phyloP scores from a whole-genome alignment of 2,113 vertebrate genomes.

The Anguilla japonica region DNA sequence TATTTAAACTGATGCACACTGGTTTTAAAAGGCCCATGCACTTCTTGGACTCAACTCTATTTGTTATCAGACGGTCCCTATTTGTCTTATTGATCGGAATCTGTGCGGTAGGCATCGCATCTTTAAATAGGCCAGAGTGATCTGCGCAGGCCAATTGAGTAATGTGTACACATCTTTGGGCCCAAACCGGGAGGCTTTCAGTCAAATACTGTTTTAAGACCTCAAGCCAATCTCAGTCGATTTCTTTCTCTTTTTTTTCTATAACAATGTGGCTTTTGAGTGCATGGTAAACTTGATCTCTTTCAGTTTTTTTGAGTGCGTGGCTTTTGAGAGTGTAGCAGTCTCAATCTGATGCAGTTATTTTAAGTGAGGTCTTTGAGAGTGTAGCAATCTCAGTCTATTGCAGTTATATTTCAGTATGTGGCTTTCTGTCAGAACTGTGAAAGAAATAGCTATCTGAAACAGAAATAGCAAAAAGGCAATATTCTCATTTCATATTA shows the following conservation, averaged over 20 bases:
- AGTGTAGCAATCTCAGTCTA: too few species aligned
- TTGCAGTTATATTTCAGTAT: too few species aligned
- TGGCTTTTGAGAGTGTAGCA: not conserved
- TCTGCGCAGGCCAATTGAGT: not conserved
- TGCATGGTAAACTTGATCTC: too few species aligned
- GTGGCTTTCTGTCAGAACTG: not conserved
- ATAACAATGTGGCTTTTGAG: not conserved
- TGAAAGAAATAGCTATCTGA: not conserved
- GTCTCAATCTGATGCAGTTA: too few species aligned
- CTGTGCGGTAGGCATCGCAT: constrained; percentile 41
- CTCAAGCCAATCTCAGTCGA: not conserved
- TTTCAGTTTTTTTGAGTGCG: not conserved
- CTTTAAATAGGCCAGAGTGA: constrained; percentile 2
- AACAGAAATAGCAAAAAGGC: not conserved
- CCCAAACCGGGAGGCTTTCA: not conserved
- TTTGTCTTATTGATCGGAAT: constrained; percentile 72
- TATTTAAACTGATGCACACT: constrained; percentile 49
- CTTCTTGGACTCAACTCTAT: constrained; percentile 60
- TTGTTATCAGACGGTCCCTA: constrained; percentile 64
- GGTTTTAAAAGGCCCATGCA: constrained; percentile 71
- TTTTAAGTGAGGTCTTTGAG: too few species aligned
- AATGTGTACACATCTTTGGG: not conserved
- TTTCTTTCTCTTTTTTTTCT: not conserved
- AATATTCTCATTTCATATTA: not conserved
- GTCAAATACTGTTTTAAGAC: not conserved